Base-by-base conservation (phyloP, 1,140 invertebrate genomes). In the Acromyrmex charruanus region DNA sequence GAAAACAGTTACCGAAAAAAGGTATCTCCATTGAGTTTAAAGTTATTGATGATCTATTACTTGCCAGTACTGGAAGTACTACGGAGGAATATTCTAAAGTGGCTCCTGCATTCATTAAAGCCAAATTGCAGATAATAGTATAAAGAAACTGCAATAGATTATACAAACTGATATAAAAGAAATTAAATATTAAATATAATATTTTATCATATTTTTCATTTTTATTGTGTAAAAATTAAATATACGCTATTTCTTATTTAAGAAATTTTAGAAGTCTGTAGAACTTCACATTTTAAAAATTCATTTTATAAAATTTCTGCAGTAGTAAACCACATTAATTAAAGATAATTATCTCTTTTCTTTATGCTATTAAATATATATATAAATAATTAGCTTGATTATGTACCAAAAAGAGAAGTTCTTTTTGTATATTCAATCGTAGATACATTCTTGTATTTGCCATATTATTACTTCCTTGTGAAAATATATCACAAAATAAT, bases 31-130 rank as follows among this genome's bases (percentile, higher is more conserved):
- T 59, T 21, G 7, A n/a, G 28, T 39, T 39, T 25, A 77, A 58
- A 59, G n/a, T 39, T 74, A 74, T 79, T 14, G 72, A 72, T 9
- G 79, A 75, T 6, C 77, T 65, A 53, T 87, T 86, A 28, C 71
- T 88, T 2, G 74, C 68, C 7, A 92, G 77, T 25, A 87, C 21
- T 5, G 93, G 91, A 21, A 94, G 69, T 6, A 91, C 93, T 12
- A 95, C 88, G n/a, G 92, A 91, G 0, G 93, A 93, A 79, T 93
- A 95, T 10, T 92, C 94, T 49, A 94, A 81, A 35, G 68, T 92
- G 90, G 93, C 92, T n/a, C 93, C 94, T 1, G 92, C 82, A 14
- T 69, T 77, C 6, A 89, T 72, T 12, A 89, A n/a, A 14, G 1
- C 14, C 39, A 66, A 80, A 4, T 66, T 58, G 18, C 9, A 9